phyloP scores from a whole-genome alignment of 2,888 invertebrate genomes.

The Uloborus plumipes region DNA sequence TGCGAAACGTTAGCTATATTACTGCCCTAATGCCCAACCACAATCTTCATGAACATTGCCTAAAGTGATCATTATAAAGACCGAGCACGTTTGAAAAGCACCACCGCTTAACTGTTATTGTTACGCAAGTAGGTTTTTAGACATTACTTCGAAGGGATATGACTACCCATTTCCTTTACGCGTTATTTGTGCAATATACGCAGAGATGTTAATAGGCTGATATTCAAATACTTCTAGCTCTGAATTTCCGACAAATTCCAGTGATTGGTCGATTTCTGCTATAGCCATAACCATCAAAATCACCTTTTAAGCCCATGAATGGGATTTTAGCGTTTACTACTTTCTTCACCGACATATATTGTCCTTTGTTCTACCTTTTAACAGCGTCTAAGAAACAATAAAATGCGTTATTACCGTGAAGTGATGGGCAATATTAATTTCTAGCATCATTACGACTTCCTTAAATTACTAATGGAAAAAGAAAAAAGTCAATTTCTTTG shows the following conservation, averaged over 20 bases:
- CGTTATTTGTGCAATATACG: conserved; percentile 39
- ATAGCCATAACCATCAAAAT: conserved; percentile 34
- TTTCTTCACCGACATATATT: neutral
- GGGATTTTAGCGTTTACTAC: neutral
- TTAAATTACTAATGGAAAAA: too few species aligned
- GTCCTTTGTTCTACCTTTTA: conserved; percentile 1
- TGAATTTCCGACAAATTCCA: conserved; percentile 7
- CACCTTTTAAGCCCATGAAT: neutral
- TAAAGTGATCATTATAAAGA: conserved; percentile 58
- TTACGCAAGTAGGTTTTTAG: conserved; percentile 55
- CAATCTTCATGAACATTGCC: conserved; percentile 48
- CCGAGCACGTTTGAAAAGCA: conserved; percentile 49
- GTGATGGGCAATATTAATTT: too few species aligned
- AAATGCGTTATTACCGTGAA: too few species aligned
- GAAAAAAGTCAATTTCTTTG: too few species aligned
- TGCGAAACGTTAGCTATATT: conserved; percentile 43
- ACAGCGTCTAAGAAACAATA: too few species aligned
- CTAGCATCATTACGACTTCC: too few species aligned
- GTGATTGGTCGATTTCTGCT: neutral
- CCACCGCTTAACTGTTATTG: conserved; percentile 49
- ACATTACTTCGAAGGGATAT: conserved; percentile 53
- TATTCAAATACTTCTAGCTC: conserved; percentile 19
- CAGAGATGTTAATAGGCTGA: conserved; percentile 28
- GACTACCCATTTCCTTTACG: conserved; percentile 50
- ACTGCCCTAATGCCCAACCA: conserved; percentile 38